Evolutionary conservation across 2,888 invertebrate genomes (phyloP), one percentile per base, ranked within the genome.

Genomic region (Synergus umbraculus): DNA sequence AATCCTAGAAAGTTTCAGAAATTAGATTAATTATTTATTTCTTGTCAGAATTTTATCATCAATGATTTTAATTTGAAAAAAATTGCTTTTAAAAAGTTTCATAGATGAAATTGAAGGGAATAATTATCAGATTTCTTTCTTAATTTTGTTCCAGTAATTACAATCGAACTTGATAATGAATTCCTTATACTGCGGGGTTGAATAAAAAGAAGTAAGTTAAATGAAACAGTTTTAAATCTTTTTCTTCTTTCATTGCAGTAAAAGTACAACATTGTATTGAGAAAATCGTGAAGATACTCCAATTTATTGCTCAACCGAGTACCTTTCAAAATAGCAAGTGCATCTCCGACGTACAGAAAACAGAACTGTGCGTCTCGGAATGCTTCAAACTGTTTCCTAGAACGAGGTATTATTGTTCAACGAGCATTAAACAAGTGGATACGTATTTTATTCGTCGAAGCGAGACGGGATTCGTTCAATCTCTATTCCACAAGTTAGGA

Each of bases 371-470:
- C 65, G 77, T 80, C 78, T 76, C 46, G 76, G 64, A 81, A 80
- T 83, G 79, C 65, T 78, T 22, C 79, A 76, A 82, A 77, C 76
- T 73, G 49, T 76, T 81, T 76, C 76, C 76, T 79, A 80, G 76
- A 82, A 81, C 63, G 78, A 81, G 76, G 76, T 77, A 78, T 78
- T 82, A 81, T 86, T 86, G 85, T 83, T 85, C 81, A 81, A 85
- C 81, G 79, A 84, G 82, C 84, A 83, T 85, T 85, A 85, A 86
- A 85, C 82, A 83, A 83, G 85, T 82, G 79, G 82, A 79, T 66
- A 76, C 78, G 79, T 86, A 83, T 85, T 86, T 88, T 85, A 86
- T 87, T 86, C 83, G 83, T 54, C 69, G 67, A 80, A 82, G 76
- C 76, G 67, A 80, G 54, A 67, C 69, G 29, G 66, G 76, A 78